Evolutionary conservation across 2,113 vertebrate species (phyloP).

Genomic region (Merops nubicus): DNA sequence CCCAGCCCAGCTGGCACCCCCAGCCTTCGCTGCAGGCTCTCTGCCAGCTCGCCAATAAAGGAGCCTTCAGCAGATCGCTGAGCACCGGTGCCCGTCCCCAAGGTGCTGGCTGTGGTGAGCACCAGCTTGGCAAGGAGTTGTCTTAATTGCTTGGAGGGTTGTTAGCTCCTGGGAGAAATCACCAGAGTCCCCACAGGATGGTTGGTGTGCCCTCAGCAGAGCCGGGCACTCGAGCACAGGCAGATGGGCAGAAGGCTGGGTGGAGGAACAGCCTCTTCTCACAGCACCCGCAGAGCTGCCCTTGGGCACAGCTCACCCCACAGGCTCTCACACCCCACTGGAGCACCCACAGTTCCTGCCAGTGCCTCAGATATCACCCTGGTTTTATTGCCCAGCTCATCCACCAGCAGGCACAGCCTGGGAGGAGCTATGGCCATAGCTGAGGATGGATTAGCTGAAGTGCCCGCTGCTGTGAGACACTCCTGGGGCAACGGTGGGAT

Average conservation of each 20-base stretch:
- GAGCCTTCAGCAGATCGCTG: fast-evolving
- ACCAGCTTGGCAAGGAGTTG: not conserved
- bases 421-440: fast-evolving
- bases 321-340: fast-evolving
- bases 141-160: not conserved
- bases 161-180: not conserved
- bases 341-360: fast-evolving
- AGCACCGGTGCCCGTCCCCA: fast-evolving
- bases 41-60: not conserved
- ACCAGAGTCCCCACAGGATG: fast-evolving
- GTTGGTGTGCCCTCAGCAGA: not conserved
- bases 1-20: not conserved
- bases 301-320: fast-evolving
- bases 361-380: fast-evolving
- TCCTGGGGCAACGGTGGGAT: not conserved
- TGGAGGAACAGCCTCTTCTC: not conserved
- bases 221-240: fast-evolving
- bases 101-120: not conserved
- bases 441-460: not conserved
- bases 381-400: too few species aligned
- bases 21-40: fast-evolving
- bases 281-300: not conserved
- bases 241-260: not conserved
- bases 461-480: not conserved
- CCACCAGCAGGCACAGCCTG: fast-evolving